phyloP scores from a whole-genome alignment of 2,888 invertebrate genomes.

The Laspeyria flexula region DNA sequence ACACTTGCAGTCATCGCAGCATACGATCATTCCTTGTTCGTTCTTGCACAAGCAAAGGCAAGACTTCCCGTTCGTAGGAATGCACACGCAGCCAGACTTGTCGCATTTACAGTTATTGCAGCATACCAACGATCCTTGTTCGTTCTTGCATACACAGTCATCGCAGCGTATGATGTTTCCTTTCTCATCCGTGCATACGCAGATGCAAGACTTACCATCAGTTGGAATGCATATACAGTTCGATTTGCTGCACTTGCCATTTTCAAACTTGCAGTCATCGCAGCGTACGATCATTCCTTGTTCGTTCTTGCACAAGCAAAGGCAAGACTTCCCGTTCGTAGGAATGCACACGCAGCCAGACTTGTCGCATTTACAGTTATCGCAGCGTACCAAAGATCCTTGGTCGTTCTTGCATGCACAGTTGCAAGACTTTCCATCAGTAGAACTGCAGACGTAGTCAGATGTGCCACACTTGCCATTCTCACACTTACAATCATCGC shows the following conservation, averaged over 20 bases:
- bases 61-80: conserved; percentile 36
- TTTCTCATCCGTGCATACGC: conserved; percentile 28
- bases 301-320: conserved; percentile 40
- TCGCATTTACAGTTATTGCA: conserved; percentile 23
- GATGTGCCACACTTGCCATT: conserved; percentile 21
- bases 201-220: conserved; percentile 26
- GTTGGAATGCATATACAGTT: conserved; percentile 31
- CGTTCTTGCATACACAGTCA: conserved; percentile 25
- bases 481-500: conserved; percentile 40
- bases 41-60: conserved; percentile 45
- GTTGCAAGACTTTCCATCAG: conserved; percentile 24
- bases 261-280: conserved; percentile 37
- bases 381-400: conserved; percentile 33
- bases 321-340: conserved; percentile 39
- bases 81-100: conserved; percentile 39
- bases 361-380: conserved; percentile 35
- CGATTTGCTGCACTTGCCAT: conserved; percentile 15
- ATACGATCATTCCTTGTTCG: conserved; percentile 25
- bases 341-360: conserved; percentile 33
- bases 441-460: conserved; percentile 34
- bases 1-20: conserved; percentile 26
- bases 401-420: conserved; percentile 27
- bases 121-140: background rate
- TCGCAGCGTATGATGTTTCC: conserved; percentile 35
- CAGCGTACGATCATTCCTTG: conserved; percentile 32